phyloP scores from a whole-genome alignment of 2,888 invertebrate genomes.

The Leptinotarsa peninsularis region DNA sequence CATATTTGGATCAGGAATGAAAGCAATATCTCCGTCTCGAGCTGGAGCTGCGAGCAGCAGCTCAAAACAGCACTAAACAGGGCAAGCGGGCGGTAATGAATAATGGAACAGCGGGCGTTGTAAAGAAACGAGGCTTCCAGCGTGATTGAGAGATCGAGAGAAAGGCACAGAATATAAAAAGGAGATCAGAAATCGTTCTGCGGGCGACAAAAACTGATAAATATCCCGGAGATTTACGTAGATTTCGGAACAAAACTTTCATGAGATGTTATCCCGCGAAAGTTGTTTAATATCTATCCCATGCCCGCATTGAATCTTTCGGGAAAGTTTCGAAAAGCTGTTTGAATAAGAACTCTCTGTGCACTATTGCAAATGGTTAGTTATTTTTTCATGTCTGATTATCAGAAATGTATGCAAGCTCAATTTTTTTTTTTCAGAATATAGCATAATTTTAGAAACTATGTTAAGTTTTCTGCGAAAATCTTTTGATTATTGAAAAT shows the following conservation, averaged over 20 bases:
- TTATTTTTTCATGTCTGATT: not conserved
- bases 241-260: slow-evolving; percentile 53
- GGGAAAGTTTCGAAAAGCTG: slow-evolving; percentile 23
- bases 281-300: slow-evolving; percentile 51
- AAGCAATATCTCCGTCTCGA: slow-evolving; percentile 39
- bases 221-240: slow-evolving; percentile 65
- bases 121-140: slow-evolving; percentile 66
- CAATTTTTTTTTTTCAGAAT: no score
- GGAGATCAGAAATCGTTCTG: slow-evolving; percentile 68
- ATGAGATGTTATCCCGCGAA: slow-evolving; percentile 52
- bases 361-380: not conserved
- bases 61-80: slow-evolving; percentile 58
- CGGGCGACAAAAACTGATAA: slow-evolving; percentile 67
- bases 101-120: slow-evolving; percentile 67
- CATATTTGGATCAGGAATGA: slow-evolving; percentile 18
- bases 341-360: not conserved
- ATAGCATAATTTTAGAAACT: no score
- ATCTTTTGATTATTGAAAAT: no score
- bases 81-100: slow-evolving; percentile 62
- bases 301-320: slow-evolving; percentile 48
- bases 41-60: slow-evolving; percentile 38
- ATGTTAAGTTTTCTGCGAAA: no score
- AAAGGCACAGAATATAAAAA: slow-evolving; percentile 67
- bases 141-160: slow-evolving; percentile 67
- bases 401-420: no score